Evolutionary conservation across 2,888 invertebrate species (phyloP), one percentile per base, ranked within the genome.

Genomic region (Mimas tiliae): DNA sequence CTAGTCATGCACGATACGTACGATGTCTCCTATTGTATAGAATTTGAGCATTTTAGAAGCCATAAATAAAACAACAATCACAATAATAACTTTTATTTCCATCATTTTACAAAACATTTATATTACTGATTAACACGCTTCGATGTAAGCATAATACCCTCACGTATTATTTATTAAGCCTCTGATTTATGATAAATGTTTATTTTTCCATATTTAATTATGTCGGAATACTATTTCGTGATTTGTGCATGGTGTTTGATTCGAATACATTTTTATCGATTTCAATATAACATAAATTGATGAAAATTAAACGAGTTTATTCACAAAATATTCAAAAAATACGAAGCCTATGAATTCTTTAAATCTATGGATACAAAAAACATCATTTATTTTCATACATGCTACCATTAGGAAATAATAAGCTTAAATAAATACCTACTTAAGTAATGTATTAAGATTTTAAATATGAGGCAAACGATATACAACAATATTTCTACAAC

Each of bases 61-160:
- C n/a, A 27, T 14, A 48, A 64, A 64, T 51, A 51, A 64, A 64
- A 64, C 42, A n/a, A 21, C 51, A 62, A 38, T 38, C 33, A 16
- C 38, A 64, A 51, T 64, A 64, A 64, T 34, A 50, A 64, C 64
- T 64, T 64, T 64, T 51, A 64, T 64, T 64, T 64, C 14, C 38
- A 64, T 50, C 50, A 16, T 50, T 63, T 64, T 64, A 64, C 6
- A 74, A 75, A 75, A 75, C 72, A 72, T 73, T 71, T 65, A 74
- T 69, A 70, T 67, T 70, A 64, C 70, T 68, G 68, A 68, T 72
- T 75, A 73, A 68, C 68, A 72, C 64, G 42, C 79, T 55, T 82
- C 80, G 76, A 80, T 80, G 79, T 77, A 76, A 75, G 72, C 74
- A 67, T 70, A 42, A 38, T 67, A 65, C 63, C 62, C 48, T 38